A percentile compares a stretch with the other conserved stretches of the same genome.
Evolutionary conservation across 2,113 vertebrate genomes (phyloP).

Genomic region (Passer domesticus): DNA sequence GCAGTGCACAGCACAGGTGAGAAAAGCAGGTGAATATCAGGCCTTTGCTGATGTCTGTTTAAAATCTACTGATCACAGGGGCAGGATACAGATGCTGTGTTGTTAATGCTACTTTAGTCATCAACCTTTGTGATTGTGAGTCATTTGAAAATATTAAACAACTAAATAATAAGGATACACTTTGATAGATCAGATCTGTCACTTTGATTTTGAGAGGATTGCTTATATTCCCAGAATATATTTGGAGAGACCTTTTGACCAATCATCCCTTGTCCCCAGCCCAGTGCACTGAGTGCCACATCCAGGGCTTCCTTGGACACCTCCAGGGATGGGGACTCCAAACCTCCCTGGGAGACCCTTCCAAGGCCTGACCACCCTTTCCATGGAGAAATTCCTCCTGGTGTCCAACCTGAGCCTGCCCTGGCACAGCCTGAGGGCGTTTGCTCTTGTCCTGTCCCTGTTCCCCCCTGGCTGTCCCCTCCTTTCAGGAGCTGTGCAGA

Average conservation of each 20-base stretch:
- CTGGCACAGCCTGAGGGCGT: rapidly evolving
- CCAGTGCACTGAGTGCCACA: background rate
- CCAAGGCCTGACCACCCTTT: rapidly evolving
- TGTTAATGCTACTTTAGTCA: background rate
- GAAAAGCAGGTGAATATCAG: background rate
- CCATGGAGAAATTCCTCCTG: rapidly evolving
- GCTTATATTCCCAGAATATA: background rate
- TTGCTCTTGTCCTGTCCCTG: background rate
- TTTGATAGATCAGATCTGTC: background rate
- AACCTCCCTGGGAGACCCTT: background rate
- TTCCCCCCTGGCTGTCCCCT: background rate
- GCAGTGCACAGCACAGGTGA: background rate
- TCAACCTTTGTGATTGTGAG: background rate
- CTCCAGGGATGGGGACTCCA: background rate
- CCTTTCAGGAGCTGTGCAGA: background rate
- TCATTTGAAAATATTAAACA: background rate
- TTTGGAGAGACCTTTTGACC: background rate
- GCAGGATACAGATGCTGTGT: background rate
- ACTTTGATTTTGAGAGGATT: background rate
- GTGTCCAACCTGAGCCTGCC: rapidly evolving
- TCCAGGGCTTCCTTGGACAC: background rate
- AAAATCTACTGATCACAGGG: background rate
- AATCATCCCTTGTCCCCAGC: background rate
- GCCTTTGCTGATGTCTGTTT: background rate
- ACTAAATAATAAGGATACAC: background rate